phyloP scores from a whole-genome alignment of 2,113 vertebrate genomes.

The Anser brachyrhynchus region DNA sequence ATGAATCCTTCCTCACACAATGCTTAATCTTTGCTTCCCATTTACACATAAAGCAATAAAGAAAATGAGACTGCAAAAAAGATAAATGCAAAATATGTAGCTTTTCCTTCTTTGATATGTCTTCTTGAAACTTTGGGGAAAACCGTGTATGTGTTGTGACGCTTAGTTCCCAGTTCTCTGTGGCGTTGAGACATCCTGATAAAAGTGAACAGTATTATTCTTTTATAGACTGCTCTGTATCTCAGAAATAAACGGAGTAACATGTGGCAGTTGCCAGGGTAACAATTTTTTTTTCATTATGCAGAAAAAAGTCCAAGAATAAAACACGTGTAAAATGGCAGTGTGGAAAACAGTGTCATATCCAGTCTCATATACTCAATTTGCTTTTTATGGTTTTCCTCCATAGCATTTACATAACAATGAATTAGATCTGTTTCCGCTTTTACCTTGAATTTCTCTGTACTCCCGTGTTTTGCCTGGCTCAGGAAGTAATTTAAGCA shows the following conservation, averaged over 20 bases:
- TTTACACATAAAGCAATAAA: background rate
- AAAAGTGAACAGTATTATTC: conserved; percentile 30
- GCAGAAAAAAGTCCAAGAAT: conserved; percentile 61
- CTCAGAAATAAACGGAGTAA: conserved; percentile 54
- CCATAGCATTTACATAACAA: conserved; percentile 7
- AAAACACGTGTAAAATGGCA: conserved; percentile 65
- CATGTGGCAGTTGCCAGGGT: conserved; percentile 72
- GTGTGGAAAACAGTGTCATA: conserved; percentile 27
- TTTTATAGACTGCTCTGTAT: conserved; percentile 19
- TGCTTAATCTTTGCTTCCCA: background rate
- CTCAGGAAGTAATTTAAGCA: background rate
- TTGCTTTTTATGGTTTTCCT: conserved; percentile 2
- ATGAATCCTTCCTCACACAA: background rate
- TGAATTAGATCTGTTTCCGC: background rate
- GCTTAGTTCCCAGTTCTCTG: background rate
- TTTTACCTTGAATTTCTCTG: background rate
- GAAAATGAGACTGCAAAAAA: background rate
- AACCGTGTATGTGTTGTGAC: background rate
- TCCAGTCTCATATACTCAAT: conserved; percentile 17
- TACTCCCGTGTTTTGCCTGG: background rate
- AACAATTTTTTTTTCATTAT: conserved; percentile 75
- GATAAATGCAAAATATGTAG: background rate
- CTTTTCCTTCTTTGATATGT: background rate
- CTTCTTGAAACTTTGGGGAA: conserved; percentile 7
- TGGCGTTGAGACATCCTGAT: conserved; percentile 6